Base-by-base conservation (phyloP, 1,140 invertebrate species). In the Theocolax elegans region DNA sequence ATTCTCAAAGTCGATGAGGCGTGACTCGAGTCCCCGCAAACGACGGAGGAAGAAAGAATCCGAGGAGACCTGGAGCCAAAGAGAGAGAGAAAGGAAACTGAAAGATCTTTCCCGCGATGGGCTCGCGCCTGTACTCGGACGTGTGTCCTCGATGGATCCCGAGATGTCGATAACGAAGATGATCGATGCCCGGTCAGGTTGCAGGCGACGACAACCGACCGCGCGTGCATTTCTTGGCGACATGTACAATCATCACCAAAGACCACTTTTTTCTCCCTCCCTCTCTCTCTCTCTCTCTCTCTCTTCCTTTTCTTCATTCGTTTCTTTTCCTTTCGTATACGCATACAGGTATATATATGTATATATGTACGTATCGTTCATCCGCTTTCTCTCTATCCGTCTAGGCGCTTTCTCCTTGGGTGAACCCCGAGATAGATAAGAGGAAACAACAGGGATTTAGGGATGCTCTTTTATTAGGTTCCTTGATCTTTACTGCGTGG, bases 151-250 rank as follows among this genome's bases (percentile, higher is more conserved):
- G 51, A 64, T 31, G 71, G 58, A 67, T 65, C 21, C 49, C 42
- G 13, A 64, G 60, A 72, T 64, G 48, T 65, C 71, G 66, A 72
- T 68, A 72, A 72, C 40, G 48, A 48, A 68, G 53, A 72, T 72
- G 71, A 72, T 72, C 60, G 66, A 68, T 72, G 71, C 44, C 46
- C 27, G n/a, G 19, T 19, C 31, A 15, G 25, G 23, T 35, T 13
- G 4, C 35, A 21, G 40, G 58, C 65, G 51, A 56, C 58, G 19
- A 51, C 58, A n/a, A n/a, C n/a, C n/a, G n/a, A n/a, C n/a, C n/a
- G n/a, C n/a, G n/a, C n/a, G n/a, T n/a, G n/a, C n/a, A n/a, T n/a
- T n/a, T n/a, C n/a, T n/a, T n/a, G 48, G 44, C 53, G 58, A 60
- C 58, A 70, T 35, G 27, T 51, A 10, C 23, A n/a, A 27, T 10